Conservation (phyloP, 2,113 vertebrate genomes). For the Laticauda colubrina region DNA sequence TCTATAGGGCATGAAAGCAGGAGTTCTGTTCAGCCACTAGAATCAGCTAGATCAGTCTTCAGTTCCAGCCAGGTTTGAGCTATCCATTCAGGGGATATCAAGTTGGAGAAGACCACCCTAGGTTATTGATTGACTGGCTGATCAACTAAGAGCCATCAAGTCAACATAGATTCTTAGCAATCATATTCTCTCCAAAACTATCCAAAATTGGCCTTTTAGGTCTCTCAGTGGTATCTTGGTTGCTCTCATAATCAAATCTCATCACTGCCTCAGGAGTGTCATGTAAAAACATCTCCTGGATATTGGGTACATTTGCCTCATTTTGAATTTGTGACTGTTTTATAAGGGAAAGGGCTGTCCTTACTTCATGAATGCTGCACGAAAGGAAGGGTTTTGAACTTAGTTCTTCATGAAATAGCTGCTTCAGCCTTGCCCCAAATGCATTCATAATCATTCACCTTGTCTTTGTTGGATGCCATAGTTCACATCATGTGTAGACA, state of each 20-base stretch:
- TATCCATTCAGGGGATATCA: not conserved
- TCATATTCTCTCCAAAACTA: not conserved
- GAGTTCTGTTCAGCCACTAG: not conserved
- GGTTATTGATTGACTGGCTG: not conserved
- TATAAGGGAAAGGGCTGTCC: not conserved
- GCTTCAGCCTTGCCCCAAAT: not conserved
- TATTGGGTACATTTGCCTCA: not conserved
- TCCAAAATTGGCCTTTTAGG: not conserved
- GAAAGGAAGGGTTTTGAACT: not conserved
- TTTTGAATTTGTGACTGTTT: not conserved
- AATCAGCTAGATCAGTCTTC: not conserved
- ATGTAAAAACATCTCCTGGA: not conserved
- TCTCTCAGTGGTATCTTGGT: not conserved
- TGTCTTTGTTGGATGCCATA: not conserved
- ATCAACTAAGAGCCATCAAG: not conserved
- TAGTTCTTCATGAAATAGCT: not conserved
- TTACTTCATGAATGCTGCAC: not conserved
- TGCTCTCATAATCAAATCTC: not conserved
- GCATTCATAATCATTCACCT: not conserved
- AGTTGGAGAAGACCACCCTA: not conserved
- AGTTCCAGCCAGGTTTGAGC: not conserved
- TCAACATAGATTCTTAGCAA: not conserved
- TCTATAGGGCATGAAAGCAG: not conserved
- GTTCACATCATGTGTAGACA: not conserved
- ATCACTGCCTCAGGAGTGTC: not conserved